Base-by-base conservation (phyloP, 1,140 invertebrate species). In the Drosophila sucinea region DNA sequence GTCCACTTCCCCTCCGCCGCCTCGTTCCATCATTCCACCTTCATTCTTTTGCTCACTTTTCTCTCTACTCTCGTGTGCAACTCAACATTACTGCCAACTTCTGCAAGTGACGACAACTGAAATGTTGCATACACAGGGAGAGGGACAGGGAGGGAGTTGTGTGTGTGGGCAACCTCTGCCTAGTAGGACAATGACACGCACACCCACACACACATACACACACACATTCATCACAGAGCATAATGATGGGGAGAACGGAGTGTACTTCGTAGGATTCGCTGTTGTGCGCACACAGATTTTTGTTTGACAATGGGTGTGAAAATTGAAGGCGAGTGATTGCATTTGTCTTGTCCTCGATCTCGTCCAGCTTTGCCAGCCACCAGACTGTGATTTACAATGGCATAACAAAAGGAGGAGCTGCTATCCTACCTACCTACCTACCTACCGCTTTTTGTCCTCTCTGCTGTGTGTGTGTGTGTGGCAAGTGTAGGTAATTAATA, bases 241-340 rank as follows among this genome's bases (percentile, higher is more conserved):
- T 80, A 87, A 87, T 86, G 84, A 86, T 89, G 84, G 73, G 30
- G 73, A 76, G 75, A 8, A 44, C 4, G 10, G 25, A 23, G 10
- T 8, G 7, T 51, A n/a, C 11, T 3, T 27, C 23, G 44, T 51
- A 25, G 44, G 44, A 51, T 70, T 62, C 54, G 71, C 66, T 64
- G 58, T 67, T 64, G 72, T 76, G n/a, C 60, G 66, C 55, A 61
- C 77, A 83, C 84, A 83, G 80, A 87, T 89, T 87, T 87, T 89
- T 87, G 84, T 87, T 58, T 89, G 84, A 87, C 84, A 87, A 89
- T 89, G 84, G 77, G 77, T 83, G 84, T 89, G 84, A 87, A 87
- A 87, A 87, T 87, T 87, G 84, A 87, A 89, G 84, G 84, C 80
- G 80, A 87, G 84, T 89, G 84, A 87, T 89, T 87, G 80, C 84